Conservation (phyloP, 2,888 invertebrate species). For the Balanococcus diminutus region DNA sequence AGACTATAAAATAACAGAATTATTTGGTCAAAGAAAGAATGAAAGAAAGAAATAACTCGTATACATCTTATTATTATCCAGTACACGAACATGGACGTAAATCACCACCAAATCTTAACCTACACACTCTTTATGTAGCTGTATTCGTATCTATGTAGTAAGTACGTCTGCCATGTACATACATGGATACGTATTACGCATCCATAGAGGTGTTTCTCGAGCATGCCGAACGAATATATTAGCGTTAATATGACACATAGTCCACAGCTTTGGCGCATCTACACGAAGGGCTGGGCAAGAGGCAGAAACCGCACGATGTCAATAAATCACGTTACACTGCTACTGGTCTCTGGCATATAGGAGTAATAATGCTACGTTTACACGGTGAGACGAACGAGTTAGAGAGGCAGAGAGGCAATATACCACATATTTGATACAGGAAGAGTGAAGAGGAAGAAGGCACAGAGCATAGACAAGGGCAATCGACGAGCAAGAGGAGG, state of each 20-base stretch:
- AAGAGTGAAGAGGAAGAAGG: background rate
- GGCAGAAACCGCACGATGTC: slow-evolving; percentile 13
- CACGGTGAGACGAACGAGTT: too few species aligned
- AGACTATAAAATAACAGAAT: too few species aligned
- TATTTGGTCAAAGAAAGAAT: too few species aligned
- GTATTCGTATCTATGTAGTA: too few species aligned
- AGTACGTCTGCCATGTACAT: background rate
- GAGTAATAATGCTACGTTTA: background rate
- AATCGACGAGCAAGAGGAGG: too few species aligned
- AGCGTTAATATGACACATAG: slow-evolving; percentile 11
- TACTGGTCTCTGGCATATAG: background rate
- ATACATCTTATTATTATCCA: background rate
- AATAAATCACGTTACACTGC: slow-evolving; percentile 19
- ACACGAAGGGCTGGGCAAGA: background rate
- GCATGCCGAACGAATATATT: background rate
- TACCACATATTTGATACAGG: background rate
- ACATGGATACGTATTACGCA: background rate
- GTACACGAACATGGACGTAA: background rate
- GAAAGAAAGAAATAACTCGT: background rate
- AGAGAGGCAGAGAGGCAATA: too few species aligned
- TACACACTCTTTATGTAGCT: background rate
- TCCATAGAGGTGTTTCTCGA: background rate
- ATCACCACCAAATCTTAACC: background rate
- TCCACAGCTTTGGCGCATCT: background rate
- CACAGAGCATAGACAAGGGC: background rate